Evolutionary conservation across 2,797 vertebrate genomes (phyloP).

Genomic region (Thaleichthys pacificus): DNA sequence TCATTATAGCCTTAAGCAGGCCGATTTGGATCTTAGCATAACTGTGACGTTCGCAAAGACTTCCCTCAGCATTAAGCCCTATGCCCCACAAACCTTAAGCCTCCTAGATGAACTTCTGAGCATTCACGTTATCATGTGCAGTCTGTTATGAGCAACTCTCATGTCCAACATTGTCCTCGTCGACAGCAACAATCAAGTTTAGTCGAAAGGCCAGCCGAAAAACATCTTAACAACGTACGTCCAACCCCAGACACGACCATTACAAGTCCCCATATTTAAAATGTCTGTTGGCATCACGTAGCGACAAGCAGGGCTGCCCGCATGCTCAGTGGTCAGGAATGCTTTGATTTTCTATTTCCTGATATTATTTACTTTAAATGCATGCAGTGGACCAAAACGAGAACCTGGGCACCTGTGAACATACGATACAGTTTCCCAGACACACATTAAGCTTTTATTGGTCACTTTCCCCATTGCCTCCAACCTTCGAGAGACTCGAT

Average conservation of each 20-base stretch:
- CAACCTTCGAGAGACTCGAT: conserved; percentile 19
- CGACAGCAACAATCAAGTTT: conserved; percentile 35
- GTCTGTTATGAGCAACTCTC: conserved; percentile 11
- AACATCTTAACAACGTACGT: conserved; percentile 43
- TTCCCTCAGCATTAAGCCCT: not conserved
- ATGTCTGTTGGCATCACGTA: conserved; percentile 30
- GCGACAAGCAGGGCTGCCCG: conserved; percentile 30
- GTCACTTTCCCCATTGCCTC: conserved; percentile 21
- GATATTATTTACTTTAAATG: conserved; percentile 29
- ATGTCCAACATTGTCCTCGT: conserved; percentile 23
- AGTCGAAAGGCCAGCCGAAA: conserved; percentile 50
- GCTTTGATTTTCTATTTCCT: conserved; percentile 32
- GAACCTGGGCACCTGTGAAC: conserved; percentile 9
- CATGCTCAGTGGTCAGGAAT: conserved; percentile 37
- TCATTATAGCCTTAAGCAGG: no score
- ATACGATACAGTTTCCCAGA: conserved; percentile 5
- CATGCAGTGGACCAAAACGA: conserved; percentile 40
- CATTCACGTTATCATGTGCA: not conserved
- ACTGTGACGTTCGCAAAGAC: not conserved
- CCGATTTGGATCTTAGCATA: no score
- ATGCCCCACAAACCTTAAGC: not conserved
- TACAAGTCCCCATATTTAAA: conserved; percentile 29
- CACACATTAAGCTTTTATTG: conserved; percentile 26
- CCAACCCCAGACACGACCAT: conserved; percentile 25
- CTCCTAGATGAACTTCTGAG: conserved; percentile 22